Conservation (phyloP, 2,797 vertebrate genomes). For the Myripristis jacobus region DNA sequence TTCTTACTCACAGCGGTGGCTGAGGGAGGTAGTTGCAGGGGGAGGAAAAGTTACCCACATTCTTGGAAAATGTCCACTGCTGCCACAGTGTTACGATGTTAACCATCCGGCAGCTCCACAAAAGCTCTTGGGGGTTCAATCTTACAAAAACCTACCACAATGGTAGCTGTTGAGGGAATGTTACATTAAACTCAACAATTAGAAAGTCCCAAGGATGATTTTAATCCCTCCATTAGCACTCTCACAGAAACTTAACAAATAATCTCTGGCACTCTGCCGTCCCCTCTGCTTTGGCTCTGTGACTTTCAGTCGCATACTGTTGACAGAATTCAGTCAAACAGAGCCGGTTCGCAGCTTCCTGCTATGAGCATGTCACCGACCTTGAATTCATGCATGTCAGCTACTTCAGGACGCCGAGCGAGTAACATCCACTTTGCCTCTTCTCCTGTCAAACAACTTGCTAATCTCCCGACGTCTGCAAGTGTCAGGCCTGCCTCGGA, state of each 20-base stretch:
- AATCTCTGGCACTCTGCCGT: no score
- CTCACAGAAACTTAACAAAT: no score
- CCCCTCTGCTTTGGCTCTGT: no score
- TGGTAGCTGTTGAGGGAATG: not conserved
- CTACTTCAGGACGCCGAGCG: no score
- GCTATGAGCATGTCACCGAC: not conserved
- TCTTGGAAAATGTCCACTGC: not conserved
- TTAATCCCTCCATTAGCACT: no score
- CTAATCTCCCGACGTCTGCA: conserved; percentile 9
- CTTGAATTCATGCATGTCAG: conserved; percentile 11
- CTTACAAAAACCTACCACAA: not conserved
- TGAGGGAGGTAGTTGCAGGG: not conserved
- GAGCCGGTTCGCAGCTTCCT: not conserved
- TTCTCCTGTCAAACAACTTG: conserved; percentile 8
- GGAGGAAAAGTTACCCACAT: not conserved
- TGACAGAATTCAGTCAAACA: conserved; percentile 7
- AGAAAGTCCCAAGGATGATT: no score
- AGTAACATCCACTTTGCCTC: conserved; percentile 9
- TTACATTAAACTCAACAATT: not conserved
- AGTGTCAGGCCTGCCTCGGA: conserved; percentile 14
- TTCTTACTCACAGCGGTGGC: not conserved
- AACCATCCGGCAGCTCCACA: not conserved
- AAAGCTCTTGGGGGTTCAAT: not conserved
- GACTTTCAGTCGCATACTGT: no score
- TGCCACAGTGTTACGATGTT: not conserved